phyloP scores from a whole-genome alignment of 1,140 invertebrate species.

The Probaryconus sp. region DNA sequence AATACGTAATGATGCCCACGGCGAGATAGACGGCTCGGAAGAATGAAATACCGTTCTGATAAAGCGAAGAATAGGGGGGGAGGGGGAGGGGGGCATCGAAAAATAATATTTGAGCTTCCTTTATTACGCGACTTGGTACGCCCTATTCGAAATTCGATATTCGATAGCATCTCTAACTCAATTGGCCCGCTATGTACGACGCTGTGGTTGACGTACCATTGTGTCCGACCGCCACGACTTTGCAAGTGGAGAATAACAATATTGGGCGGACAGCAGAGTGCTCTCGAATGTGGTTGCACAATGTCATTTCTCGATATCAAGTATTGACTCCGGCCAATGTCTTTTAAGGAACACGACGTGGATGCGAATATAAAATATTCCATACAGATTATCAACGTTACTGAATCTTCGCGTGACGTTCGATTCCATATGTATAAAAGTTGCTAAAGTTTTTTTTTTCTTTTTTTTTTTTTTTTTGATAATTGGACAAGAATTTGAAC shows the following conservation, averaged over 20 bases:
- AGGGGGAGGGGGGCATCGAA: conserved; percentile 18
- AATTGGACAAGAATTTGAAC: too few relatives aligned
- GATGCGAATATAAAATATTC: conserved; percentile 40
- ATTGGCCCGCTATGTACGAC: conserved; percentile 52
- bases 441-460: too few relatives aligned
- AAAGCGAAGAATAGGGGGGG: conserved; percentile 52
- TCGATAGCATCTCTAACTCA: conserved; percentile 61
- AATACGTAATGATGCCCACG: conserved; percentile 24
- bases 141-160: conserved; percentile 57
- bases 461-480: too few relatives aligned
- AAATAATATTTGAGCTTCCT: conserved; percentile 56
- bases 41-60: conserved; percentile 41
- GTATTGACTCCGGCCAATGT: conserved; percentile 46
- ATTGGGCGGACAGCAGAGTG: conserved; percentile 53
- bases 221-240: conserved; percentile 55
- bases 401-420: background rate
- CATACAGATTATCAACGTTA: conserved; percentile 22
- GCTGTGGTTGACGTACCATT: conserved; percentile 59
- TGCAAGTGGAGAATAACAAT: conserved; percentile 63
- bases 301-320: conserved; percentile 56
- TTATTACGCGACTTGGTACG: conserved; percentile 54
- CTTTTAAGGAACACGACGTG: conserved; percentile 23
- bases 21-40: conserved; percentile 22
- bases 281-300: conserved; percentile 47
- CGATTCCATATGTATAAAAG: background rate